Percentiles rank a stretch among this genome's conserved stretches.
Conservation (phyloP, 2,888 invertebrate genomes). For the Leistus spinibarbis region DNA sequence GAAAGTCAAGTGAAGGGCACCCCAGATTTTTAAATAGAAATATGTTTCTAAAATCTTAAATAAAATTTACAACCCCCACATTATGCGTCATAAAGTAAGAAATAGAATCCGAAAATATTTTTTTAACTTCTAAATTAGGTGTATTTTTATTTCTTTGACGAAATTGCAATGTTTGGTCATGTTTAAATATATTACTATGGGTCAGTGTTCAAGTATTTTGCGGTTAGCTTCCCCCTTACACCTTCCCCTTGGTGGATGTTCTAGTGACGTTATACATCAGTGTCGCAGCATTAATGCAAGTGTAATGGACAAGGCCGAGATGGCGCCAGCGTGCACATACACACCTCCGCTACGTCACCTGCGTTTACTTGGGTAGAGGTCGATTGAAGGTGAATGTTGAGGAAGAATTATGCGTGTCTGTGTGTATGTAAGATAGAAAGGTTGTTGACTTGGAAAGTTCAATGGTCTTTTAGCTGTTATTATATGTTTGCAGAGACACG, state of each 20-base stretch:
- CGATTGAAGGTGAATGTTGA: conserved; percentile 33
- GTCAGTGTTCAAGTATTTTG: not conserved
- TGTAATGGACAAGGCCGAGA: not conserved
- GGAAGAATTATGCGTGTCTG: conserved; percentile 10
- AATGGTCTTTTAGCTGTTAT: not conserved
- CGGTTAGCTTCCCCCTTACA: not conserved
- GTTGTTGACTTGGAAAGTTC: not conserved
- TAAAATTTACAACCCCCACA: not conserved
- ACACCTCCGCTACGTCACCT: conserved; percentile 26
- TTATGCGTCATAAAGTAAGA: not conserved
- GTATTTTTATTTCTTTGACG: no score
- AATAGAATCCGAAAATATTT: not conserved
- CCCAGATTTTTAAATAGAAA: no score
- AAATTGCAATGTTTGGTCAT: not conserved
- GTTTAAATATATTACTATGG: not conserved
- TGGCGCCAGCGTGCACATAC: conserved; percentile 12
- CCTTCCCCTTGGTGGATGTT: not conserved
- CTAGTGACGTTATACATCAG: not conserved
- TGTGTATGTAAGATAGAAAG: not conserved
- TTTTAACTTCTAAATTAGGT: not conserved
- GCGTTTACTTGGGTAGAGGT: conserved; percentile 5
- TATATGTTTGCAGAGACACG: not conserved
- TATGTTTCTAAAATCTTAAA: no score
- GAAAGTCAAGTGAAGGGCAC: no score
- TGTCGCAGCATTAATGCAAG: not conserved